Evolutionary conservation across 2,888 invertebrate genomes (phyloP).

Genomic region (Sycophila texana): DNA sequence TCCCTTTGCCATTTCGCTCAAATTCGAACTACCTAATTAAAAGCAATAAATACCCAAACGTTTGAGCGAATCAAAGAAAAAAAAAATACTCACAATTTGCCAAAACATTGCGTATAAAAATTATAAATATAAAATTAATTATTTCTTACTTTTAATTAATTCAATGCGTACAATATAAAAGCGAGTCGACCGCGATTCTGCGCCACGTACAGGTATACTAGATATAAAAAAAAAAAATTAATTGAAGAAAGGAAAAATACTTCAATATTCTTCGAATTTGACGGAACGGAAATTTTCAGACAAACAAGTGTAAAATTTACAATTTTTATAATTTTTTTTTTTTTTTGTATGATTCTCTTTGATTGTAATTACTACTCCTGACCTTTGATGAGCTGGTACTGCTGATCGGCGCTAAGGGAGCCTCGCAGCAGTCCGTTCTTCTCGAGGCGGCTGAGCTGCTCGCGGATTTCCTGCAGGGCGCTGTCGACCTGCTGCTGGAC

Average conservation of each 20-base stretch:
- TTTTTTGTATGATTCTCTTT: no score
- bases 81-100: no score
- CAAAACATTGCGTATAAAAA: no score
- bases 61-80: no score
- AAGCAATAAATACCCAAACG: no score
- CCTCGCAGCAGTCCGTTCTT: constrained; percentile 86
- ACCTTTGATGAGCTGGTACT: constrained; percentile 87
- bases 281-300: not conserved
- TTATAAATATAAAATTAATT: no score
- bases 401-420: constrained; percentile 83
- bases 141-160: no score
- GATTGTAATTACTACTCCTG: no score
- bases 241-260: not conserved
- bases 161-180: no score
- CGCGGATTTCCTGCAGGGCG: constrained; percentile 85
- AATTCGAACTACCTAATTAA: constrained; percentile 81
- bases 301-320: not conserved
- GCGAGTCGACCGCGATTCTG: no score
- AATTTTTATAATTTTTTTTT: not conserved
- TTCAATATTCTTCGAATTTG: not conserved
- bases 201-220: no score
- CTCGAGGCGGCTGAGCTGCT: constrained; percentile 85
- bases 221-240: no score
- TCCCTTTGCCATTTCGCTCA: constrained; percentile 84
- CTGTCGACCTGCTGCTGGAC: constrained; percentile 84